phyloP scores from a whole-genome alignment of 2,797 vertebrate species.

The Buceros bicornis region DNA sequence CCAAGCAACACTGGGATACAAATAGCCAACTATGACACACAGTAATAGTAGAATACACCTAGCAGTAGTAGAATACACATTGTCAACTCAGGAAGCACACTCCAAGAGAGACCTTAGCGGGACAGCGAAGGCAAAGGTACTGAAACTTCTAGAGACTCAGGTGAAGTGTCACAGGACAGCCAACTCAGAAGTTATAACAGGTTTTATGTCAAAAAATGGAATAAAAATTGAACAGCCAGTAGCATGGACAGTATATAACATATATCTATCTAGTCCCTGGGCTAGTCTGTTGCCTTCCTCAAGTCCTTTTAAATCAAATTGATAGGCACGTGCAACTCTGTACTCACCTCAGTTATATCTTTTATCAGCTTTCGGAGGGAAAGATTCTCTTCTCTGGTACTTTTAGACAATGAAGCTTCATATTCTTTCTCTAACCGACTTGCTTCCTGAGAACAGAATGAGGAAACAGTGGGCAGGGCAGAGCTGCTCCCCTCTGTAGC shows the following conservation, averaged over 20 bases:
- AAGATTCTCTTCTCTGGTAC: slow-evolving; percentile 74
- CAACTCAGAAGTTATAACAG: background rate
- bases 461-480: background rate
- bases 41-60: too few species aligned
- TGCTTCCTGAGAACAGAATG: slow-evolving; percentile 71
- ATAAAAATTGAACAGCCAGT: background rate
- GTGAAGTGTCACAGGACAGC: background rate
- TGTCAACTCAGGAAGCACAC: background rate
- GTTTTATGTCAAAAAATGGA: background rate
- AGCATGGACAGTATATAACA: background rate
- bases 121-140: background rate
- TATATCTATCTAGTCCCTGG: background rate
- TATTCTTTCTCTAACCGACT: slow-evolving; percentile 70
- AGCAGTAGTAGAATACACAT: too few species aligned
- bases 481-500: slow-evolving; percentile 1
- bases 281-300: background rate
- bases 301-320: background rate
- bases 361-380: slow-evolving; percentile 76
- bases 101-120: background rate
- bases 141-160: background rate
- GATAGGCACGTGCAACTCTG: background rate
- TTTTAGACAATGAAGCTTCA: slow-evolving; percentile 65
- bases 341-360: slow-evolving; percentile 76
- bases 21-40: background rate
- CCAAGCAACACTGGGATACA: background rate